Evolutionary conservation across 2,888 invertebrate species (phyloP).

Genomic region (Nasonovia ribisnigri): DNA sequence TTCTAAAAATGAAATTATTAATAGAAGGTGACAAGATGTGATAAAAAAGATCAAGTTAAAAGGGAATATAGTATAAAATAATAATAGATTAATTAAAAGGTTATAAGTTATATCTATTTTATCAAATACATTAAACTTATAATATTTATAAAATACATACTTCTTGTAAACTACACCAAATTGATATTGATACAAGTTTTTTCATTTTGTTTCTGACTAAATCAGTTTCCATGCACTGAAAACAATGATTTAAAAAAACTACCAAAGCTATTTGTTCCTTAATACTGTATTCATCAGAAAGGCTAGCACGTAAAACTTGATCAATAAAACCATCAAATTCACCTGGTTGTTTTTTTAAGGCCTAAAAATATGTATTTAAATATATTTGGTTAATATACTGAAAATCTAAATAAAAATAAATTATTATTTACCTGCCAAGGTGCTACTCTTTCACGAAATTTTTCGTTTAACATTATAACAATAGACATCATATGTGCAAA

Average conservation of each 20-base stretch:
- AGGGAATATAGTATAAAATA: not conserved
- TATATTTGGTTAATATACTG: slow-evolving; percentile 29
- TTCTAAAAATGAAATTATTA: not conserved
- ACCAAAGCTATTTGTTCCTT: slow-evolving; percentile 88
- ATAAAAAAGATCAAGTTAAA: not conserved
- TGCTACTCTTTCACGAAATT: slow-evolving; percentile 95
- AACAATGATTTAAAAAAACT: slow-evolving; percentile 94
- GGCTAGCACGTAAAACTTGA: slow-evolving; percentile 81
- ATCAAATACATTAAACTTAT: not conserved
- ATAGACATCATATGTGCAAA: slow-evolving; percentile 96
- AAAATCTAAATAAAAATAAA: slow-evolving; percentile 25
- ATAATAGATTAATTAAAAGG: not conserved
- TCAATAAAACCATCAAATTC: slow-evolving; percentile 87
- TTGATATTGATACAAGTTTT: slow-evolving; percentile 86
- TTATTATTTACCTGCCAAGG: slow-evolving; percentile 84
- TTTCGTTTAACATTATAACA: slow-evolving; percentile 98
- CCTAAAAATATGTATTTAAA: slow-evolving; percentile 71
- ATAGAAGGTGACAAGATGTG: not conserved
- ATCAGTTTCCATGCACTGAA: slow-evolving; percentile 97
- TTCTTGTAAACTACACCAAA: slow-evolving; percentile 91
- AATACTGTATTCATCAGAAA: slow-evolving; percentile 70
- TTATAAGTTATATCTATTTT: not conserved
- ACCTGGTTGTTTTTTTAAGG: slow-evolving; percentile 82
- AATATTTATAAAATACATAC: slow-evolving; percentile 70
- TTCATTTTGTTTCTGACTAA: slow-evolving; percentile 89